Evolutionary conservation across 2,888 invertebrate genomes (phyloP), one percentile per base, ranked within the genome.

Genomic region (Phorcus lineatus): DNA sequence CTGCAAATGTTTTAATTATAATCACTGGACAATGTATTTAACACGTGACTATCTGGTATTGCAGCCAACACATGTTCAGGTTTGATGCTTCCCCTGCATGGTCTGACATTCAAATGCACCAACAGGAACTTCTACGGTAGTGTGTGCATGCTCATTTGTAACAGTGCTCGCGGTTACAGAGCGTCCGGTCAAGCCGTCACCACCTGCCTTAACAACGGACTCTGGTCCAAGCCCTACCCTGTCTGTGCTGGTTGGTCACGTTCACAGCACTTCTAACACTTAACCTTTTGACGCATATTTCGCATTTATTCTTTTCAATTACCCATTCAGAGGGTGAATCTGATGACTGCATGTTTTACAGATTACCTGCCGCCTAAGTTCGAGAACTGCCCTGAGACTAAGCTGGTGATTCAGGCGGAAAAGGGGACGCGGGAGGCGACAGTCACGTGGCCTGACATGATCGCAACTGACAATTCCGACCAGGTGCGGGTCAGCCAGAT

Each of bases 391-490:
- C 76, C 76, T 4, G 17, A 36, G 16, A 53, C 77, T 17, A 62
- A 24, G n/a, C 19, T 75, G 24, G 16, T 40, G 13, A 47, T 47
- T 4, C 54, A 62, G 28, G 57, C 62, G 17, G 77, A 77, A 2
- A 57, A 17, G 47, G 77, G 77, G 6, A 36, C 31, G n/a, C 7
- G n/a, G n/a, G 28, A 31, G 13, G 77, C 62, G 16, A 13, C 40
- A 4, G 77, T 77, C n/a, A 77, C 77, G 22, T 77, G 77, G 77
- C 40, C 40, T n/a, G 62, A 57, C 52, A 53, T 54, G 0, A 19
- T 62, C 19, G 77, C 77, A 0, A 31, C 4, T 36, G 77, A 62
- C 19, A 62, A 57, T 22, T 57, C 77, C 4, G 62, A 54, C 19
- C 19, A 22, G 22, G 52, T 62, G 28, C 17, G 16, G 47, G 11